These are phyloP conservation scores for Colossoma macropomum DNA, from an alignment of 2,113 vertebrate species.

Conservation along the genomic window DNA sequence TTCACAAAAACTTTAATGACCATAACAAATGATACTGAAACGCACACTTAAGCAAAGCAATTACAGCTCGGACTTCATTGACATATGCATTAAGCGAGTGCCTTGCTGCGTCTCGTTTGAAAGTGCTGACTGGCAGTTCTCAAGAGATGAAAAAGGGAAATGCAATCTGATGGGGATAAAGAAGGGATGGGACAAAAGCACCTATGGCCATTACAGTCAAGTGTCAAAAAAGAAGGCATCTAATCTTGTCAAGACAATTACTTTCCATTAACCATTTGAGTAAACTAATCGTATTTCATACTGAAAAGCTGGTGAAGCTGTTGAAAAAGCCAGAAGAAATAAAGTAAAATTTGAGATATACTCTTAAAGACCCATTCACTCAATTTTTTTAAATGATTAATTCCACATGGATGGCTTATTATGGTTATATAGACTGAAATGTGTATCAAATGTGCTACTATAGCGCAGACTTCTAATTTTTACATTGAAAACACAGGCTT, in stretches of 20 bases:
- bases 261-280: background rate
- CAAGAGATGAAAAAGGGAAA: background rate
- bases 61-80: background rate
- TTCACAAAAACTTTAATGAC: background rate
- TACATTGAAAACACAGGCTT: too few species aligned
- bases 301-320: background rate
- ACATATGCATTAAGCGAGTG: background rate
- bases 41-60: background rate
- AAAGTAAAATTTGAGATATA: too few species aligned
- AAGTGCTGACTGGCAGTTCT: background rate
- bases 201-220: background rate
- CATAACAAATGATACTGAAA: slow-evolving; percentile 4
- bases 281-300: background rate
- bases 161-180: background rate
- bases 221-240: background rate
- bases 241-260: background rate
- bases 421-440: too few species aligned
- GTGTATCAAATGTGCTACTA: too few species aligned
- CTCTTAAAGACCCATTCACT: too few species aligned
- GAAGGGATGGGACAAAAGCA: background rate
- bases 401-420: too few species aligned
- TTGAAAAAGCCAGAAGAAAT: background rate
- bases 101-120: background rate
- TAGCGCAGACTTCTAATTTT: too few species aligned
- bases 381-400: too few species aligned